Conservation (phyloP, 1,140 invertebrate species). For the Scaptomyza hsui region DNA sequence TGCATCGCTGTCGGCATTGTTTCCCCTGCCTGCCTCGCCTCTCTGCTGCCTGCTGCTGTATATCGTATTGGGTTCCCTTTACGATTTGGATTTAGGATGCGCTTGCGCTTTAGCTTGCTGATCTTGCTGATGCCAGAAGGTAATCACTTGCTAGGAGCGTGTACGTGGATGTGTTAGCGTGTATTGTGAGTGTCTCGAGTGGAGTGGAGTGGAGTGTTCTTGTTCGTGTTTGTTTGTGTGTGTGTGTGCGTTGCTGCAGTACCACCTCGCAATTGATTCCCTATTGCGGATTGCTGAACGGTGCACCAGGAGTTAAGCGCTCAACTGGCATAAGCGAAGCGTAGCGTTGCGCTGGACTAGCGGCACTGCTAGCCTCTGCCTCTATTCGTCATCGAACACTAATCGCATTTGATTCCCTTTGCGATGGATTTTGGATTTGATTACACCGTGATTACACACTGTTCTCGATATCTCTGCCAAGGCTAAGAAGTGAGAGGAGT, state of each 20-base stretch:
- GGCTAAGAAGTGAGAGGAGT: constrained; percentile 9
- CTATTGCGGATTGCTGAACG: constrained; percentile 76
- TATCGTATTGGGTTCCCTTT: constrained; percentile 75
- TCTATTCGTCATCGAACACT: constrained; percentile 70
- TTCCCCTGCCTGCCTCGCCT: constrained; percentile 48
- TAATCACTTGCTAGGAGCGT: constrained; percentile 1
- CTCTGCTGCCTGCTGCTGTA: constrained; percentile 60
- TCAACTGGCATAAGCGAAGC: constrained; percentile 72
- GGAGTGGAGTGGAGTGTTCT: no score
- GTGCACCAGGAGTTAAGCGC: constrained; percentile 73
- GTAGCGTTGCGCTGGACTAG: constrained; percentile 39
- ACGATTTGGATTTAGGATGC: constrained; percentile 49
- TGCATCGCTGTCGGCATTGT: constrained; percentile 19
- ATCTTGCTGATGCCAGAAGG: background rate
- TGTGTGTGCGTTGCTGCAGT: constrained; percentile 63
- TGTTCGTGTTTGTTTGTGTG: constrained; percentile 11
- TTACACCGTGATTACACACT: constrained; percentile 10
- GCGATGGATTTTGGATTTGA: constrained; percentile 62
- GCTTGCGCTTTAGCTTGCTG: background rate
- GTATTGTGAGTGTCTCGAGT: background rate
- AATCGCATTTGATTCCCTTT: constrained; percentile 82
- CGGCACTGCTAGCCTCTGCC: constrained; percentile 45
- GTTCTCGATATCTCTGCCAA: constrained; percentile 6
- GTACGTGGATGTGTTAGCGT: background rate
- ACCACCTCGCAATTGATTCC: constrained; percentile 78